These are phyloP conservation scores for Dryobates pubescens DNA, from an alignment of 2,797 vertebrate genomes.

Conservation along the genomic window DNA sequence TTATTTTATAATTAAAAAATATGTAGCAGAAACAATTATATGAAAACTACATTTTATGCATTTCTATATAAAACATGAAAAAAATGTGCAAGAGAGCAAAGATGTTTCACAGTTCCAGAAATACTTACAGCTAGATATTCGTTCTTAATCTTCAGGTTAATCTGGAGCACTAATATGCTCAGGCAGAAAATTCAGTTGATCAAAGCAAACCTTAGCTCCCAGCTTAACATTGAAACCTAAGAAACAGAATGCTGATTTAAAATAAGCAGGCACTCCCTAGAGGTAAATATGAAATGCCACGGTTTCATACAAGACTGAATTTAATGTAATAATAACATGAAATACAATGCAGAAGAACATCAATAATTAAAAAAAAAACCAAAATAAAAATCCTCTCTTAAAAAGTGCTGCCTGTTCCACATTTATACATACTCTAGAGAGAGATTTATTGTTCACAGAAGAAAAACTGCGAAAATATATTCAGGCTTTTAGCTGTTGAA, in stretches of 20 bases:
- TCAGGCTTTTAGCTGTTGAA: neutral
- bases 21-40: neutral
- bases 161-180: neutral
- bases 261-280: slow-evolving; percentile 4
- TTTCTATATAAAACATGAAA: neutral
- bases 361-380: neutral
- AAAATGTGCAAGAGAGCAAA: neutral
- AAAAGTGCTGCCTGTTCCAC: neutral
- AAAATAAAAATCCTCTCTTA: neutral
- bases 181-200: neutral
- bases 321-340: neutral
- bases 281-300: slow-evolving; percentile 27
- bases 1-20: neutral
- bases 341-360: neutral
- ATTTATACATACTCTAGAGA: neutral
- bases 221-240: neutral
- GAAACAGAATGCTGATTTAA: neutral
- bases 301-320: neutral
- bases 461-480: neutral
- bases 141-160: neutral
- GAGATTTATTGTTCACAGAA: neutral
- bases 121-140: neutral
- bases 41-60: neutral
- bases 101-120: neutral
- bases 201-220: slow-evolving; percentile 12